Base-by-base conservation (phyloP, 1,140 invertebrate species). In the Lineus longissimus region DNA sequence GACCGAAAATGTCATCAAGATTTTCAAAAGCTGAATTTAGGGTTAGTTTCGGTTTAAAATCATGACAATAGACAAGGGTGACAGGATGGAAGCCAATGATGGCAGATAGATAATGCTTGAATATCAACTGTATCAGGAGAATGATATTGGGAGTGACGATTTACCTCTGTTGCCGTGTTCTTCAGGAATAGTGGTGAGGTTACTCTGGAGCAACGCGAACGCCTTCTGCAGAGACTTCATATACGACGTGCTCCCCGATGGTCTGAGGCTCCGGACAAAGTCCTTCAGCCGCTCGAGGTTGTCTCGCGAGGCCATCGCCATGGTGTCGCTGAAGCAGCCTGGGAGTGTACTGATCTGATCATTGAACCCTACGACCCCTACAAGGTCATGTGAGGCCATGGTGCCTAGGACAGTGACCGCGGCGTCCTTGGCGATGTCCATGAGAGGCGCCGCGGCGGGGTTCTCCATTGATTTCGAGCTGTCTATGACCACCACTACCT, bases 341-440 rank as follows among this genome's bases (percentile, higher is more conserved):
- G 4, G 6, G 4, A 36, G 33, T 36, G 33, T 36, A 7, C 15
- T 15, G 6, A 36, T 15, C 33, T 36, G 6, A 15, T 36, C 15
- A 15, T 36, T 36, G 33, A 36, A 36, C 4, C 33, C 33, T 7
- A 36, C 33, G 33, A 36, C 33, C 19, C 47, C 25, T 51, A 51
- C n/a, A 19, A 51, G n/a, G 25, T 51, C 47, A 51, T n/a, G 19
- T 7, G 47, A 6, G 4, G 47, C n/a, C 19, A 51, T 6, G n/a
- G 47, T 51, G n/a, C n/a, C 47, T 23, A 51, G 47, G 4, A 51
- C 6, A 9, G 47, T 51, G 6, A 7, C n/a, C 4, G 47, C 47
- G n/a, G 47, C 47, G 6, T 19, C n/a, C 47, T 51, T 51, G n/a
- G 47, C 47, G 25, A 51, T 51, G n/a, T 19, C n/a, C n/a, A 51